Percentiles rank a stretch among this genome's conserved stretches.
phyloP scores from a whole-genome alignment of 2,113 vertebrate species.

The Axis porcinus region DNA sequence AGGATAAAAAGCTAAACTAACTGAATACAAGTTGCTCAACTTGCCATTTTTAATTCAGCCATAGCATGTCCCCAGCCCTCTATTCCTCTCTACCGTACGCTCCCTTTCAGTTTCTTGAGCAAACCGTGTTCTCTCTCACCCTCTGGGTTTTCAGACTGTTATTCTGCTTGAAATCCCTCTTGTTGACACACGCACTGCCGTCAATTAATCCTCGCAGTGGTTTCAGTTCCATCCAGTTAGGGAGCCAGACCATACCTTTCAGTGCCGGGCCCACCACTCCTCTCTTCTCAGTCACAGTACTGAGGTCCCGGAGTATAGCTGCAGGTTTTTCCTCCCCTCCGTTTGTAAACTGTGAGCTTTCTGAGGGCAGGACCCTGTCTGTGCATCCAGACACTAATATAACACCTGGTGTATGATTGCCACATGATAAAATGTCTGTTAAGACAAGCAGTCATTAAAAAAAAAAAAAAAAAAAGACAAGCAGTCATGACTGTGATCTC shows the following conservation, averaged over 20 bases:
- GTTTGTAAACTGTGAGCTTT: neutral
- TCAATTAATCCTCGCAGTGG: neutral
- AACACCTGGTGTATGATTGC: neutral
- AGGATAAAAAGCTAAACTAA: neutral
- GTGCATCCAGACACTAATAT: neutral
- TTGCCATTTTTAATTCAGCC: neutral
- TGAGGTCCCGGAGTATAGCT: neutral
- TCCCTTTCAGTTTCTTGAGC: neutral
- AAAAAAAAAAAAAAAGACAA: too few relatives aligned
- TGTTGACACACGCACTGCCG: rapidly evolving
- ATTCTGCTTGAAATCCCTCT: neutral
- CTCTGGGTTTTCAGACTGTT: neutral
- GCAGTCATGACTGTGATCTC: neutral
- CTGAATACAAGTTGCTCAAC: neutral
- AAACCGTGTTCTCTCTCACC: neutral
- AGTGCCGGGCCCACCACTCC: rapidly evolving
- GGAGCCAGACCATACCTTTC: neutral
- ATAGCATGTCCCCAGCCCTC: neutral
- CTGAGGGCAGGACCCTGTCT: neutral
- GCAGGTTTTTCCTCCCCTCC: neutral
- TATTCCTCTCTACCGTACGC: neutral
- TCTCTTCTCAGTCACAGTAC: neutral
- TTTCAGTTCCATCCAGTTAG: neutral
- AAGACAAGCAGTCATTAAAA: neutral
- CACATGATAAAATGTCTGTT: neutral